These are phyloP conservation scores for Labroides dimidiatus DNA, from an alignment of 2,797 vertebrate species.

Conservation along the genomic window DNA sequence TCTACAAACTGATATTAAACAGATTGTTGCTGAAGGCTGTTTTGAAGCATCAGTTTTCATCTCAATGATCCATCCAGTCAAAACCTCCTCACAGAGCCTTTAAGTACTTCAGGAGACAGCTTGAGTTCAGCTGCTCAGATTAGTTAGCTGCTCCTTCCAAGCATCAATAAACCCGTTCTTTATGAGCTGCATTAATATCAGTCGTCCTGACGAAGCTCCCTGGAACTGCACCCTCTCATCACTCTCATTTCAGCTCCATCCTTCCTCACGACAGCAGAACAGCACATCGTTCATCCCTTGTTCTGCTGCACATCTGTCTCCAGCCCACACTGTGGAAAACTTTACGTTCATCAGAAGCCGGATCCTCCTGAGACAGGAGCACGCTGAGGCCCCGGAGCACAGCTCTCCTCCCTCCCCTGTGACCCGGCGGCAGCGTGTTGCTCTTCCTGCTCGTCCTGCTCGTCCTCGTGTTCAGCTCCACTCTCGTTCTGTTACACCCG, in stretches of 20 bases:
- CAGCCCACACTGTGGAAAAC: slow-evolving; percentile 24
- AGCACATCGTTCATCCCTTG: slow-evolving; percentile 41
- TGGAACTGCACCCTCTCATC: too few species aligned
- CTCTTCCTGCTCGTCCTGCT: slow-evolving; percentile 50
- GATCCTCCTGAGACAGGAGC: slow-evolving; percentile 25
- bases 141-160: too few species aligned
- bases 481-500: slow-evolving; percentile 30
- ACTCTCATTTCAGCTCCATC: background rate
- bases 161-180: too few species aligned
- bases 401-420: slow-evolving; percentile 33
- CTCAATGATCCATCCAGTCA: too few species aligned
- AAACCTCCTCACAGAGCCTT: too few species aligned
- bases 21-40: too few species aligned
- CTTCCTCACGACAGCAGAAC: slow-evolving; percentile 31
- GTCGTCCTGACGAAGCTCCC: too few species aligned
- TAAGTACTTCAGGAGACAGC: too few species aligned
- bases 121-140: too few species aligned
- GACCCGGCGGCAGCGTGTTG: slow-evolving; percentile 41
- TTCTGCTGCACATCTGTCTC: slow-evolving; percentile 30
- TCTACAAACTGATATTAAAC: too few species aligned
- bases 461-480: slow-evolving; percentile 45
- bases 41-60: too few species aligned
- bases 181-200: too few species aligned
- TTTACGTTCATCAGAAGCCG: slow-evolving; percentile 43
- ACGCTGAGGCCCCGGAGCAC: slow-evolving; percentile 44